These are phyloP conservation scores for Thaumatotibia leucotreta DNA, from an alignment of 1,140 invertebrate species.

Conservation along the genomic window DNA sequence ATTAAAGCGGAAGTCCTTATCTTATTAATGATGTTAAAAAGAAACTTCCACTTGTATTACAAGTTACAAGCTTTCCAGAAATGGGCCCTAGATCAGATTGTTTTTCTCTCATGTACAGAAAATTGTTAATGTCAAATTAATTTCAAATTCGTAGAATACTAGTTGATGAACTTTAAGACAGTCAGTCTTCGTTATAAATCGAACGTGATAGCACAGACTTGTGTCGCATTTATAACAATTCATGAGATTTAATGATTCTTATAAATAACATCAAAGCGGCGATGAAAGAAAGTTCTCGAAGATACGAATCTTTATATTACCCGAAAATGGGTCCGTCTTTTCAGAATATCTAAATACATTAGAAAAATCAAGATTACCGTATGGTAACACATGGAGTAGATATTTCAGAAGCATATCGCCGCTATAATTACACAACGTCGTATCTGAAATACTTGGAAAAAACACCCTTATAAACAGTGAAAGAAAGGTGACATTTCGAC, in stretches of 20 bases:
- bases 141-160: not conserved
- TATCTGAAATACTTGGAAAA: too few species aligned
- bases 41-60: too few species aligned
- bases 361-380: not conserved
- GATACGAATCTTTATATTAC: not conserved
- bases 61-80: too few species aligned
- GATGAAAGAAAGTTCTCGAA: not conserved
- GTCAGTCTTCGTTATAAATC: not conserved
- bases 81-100: too few species aligned
- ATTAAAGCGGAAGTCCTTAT: not conserved
- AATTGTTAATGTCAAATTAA: not conserved
- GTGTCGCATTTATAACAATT: not conserved
- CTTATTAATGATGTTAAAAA: too few species aligned
- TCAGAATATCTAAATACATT: not conserved
- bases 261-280: conserved; percentile 16
- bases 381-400: too few species aligned
- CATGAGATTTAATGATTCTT: not conserved
- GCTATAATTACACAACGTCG: too few species aligned
- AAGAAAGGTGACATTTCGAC: too few species aligned
- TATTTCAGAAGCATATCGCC: too few species aligned
- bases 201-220: not conserved
- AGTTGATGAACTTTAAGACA: not conserved
- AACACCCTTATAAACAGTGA: too few species aligned
- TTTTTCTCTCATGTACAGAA: too few species aligned
- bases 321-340: not conserved